Evolutionary conservation across 2,888 invertebrate species (phyloP), one percentile per base, ranked within the genome.

Genomic region (Neoascia interrupta): DNA sequence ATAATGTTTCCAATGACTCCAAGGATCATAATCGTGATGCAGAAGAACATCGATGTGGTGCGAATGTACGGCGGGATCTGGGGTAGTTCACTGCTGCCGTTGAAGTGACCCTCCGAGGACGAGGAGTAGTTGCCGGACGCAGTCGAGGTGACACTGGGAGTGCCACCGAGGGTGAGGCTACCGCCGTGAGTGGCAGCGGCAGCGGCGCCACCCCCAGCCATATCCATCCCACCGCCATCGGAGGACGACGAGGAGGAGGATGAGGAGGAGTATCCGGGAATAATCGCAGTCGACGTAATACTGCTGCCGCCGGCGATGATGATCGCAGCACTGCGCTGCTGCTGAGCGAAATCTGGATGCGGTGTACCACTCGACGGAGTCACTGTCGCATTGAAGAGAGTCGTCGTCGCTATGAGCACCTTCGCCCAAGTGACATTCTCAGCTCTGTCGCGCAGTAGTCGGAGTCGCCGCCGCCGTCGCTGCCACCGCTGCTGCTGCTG

Each of bases 1-100:
- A 97, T 95, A 79, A 96, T 92, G 86, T 98, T 98, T 16, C 97
- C 97, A 82, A 96, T 92, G 80, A 97, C 95, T 31, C 97, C 97
- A 83, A 97, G 90, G 85, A 95, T 92, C 92, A 97, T 95, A 83
- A 97, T 95, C 82, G 94, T 91, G 84, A 95, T 93, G 89, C 97
- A 97, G 84, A 96, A 93, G 18, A 95, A 91, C 92, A 97, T 96
- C 6, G 97, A 96, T 1, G 95, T 95, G 58, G 94, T 93, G 82
- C 95, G 92, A 88, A 97, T 95, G 90, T 97, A 97, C 85, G 92
- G 91, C 82, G 97, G 96, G 85, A 96, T 92, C 84, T 92, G 91
- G 75, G 91, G 91, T 81, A 88, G 81, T 58, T 83, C 83, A 13
- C 49, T 69, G 64, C 47, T 75, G 41, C 54, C 64, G 43, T 79